Percentiles rank a stretch among this genome's conserved stretches.
These are phyloP conservation scores for Geococcyx californianus DNA, from an alignment of 2,113 vertebrate genomes.

Conservation along the genomic window DNA sequence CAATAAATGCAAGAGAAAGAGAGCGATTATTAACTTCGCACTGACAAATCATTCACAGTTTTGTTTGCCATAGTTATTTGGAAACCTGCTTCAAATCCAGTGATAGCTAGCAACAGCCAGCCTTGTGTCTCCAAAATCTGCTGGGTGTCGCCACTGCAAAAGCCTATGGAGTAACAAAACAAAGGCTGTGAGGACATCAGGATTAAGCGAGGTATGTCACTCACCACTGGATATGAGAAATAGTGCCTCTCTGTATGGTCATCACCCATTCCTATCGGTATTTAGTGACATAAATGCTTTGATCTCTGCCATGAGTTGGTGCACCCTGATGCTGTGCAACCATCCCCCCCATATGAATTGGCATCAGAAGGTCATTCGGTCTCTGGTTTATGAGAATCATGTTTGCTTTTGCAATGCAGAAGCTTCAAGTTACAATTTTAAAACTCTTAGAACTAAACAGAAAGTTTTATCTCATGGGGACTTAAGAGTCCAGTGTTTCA, in stretches of 20 bases:
- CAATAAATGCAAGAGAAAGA: conserved; percentile 24
- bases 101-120: neutral
- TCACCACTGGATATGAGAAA: neutral
- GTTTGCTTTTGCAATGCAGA: neutral
- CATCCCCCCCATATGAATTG: neutral
- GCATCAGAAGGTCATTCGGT: fast-evolving
- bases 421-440: neutral
- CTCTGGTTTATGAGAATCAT: neutral
- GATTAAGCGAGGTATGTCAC: neutral
- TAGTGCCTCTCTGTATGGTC: neutral
- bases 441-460: neutral
- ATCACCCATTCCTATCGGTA: neutral
- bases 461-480: neutral
- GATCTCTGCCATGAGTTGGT: neutral
- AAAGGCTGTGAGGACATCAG: neutral
- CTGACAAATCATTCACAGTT: conserved; percentile 54
- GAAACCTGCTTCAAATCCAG: neutral
- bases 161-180: neutral
- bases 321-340: neutral
- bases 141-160: neutral
- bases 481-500: neutral
- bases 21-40: conserved; percentile 43
- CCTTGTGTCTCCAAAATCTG: neutral
- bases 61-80: conserved; percentile 44
- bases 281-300: neutral